Conservation (phyloP, 2,113 vertebrate species). For the Hippocampus abdominalis region DNA sequence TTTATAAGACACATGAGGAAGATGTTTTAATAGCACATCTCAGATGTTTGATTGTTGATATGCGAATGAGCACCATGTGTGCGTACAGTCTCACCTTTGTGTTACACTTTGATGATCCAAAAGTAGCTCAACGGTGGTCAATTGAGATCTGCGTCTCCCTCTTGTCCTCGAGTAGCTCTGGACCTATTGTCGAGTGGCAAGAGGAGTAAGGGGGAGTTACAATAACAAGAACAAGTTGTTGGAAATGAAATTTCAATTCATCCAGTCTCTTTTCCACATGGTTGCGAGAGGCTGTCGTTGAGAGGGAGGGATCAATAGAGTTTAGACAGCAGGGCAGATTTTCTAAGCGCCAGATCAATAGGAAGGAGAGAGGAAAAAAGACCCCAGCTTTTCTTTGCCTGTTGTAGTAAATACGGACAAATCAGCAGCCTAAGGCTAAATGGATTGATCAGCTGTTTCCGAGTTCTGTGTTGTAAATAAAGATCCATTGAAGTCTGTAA, state of each 20-base stretch:
- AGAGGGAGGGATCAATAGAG: slow-evolving; percentile 86
- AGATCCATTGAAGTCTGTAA: slow-evolving; percentile 74
- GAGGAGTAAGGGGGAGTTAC: slow-evolving; percentile 67
- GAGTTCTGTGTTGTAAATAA: slow-evolving; percentile 79
- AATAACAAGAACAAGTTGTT: slow-evolving; percentile 88
- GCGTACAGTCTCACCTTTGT: slow-evolving; percentile 18
- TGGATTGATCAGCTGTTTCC: slow-evolving; percentile 83
- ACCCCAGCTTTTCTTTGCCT: slow-evolving; percentile 78
- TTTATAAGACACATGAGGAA: slow-evolving; percentile 34
- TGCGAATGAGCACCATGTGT: slow-evolving; percentile 20
- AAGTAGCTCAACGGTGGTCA: background rate
- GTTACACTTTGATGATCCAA: background rate
- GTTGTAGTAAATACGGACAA: slow-evolving; percentile 83
- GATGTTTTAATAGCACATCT: slow-evolving; percentile 13
- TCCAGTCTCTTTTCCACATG: slow-evolving; percentile 86
- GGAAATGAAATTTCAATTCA: slow-evolving; percentile 91
- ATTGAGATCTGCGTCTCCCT: slow-evolving; percentile 5
- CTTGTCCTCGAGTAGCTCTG: no score
- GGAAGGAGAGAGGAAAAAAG: slow-evolving; percentile 76
- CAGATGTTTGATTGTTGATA: background rate
- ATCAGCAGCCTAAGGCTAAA: slow-evolving; percentile 88
- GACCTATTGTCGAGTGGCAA: slow-evolving; percentile 43
- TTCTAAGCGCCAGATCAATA: slow-evolving; percentile 91
- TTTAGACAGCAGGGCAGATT: slow-evolving; percentile 89
- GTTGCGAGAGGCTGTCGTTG: slow-evolving; percentile 75